Conservation (phyloP, 2,113 vertebrate genomes). For the Orthonyx spaldingii region DNA sequence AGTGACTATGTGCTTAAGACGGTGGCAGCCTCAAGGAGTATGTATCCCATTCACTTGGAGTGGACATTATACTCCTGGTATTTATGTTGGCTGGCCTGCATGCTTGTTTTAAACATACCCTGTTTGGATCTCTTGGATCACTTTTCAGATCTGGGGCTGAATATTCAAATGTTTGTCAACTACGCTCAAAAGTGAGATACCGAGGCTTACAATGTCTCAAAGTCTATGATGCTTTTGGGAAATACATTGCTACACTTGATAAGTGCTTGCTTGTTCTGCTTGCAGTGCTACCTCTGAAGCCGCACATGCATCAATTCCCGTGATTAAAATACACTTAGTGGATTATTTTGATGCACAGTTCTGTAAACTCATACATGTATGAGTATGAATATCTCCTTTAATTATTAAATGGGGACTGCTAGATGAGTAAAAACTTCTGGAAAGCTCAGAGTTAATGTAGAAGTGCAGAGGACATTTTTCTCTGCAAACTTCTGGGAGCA, state of each 20-base stretch:
- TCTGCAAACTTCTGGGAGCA: slow-evolving; percentile 24
- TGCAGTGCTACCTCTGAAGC: background rate
- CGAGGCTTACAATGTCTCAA: rapidly evolving
- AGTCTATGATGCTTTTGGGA: background rate
- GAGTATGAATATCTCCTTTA: background rate
- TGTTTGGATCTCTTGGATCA: background rate
- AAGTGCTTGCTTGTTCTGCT: background rate
- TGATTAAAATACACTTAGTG: background rate
- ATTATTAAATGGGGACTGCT: background rate
- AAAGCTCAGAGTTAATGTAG: background rate
- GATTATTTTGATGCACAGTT: background rate
- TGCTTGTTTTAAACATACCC: background rate
- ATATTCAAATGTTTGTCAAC: background rate
- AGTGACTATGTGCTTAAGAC: background rate
- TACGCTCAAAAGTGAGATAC: background rate
- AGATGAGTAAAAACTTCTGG: background rate
- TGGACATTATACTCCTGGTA: background rate
- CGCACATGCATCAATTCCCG: background rate
- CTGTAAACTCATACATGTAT: background rate
- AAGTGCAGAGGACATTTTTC: slow-evolving; percentile 21
- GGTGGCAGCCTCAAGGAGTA: background rate
- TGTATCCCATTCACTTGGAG: background rate
- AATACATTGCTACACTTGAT: background rate
- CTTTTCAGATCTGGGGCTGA: background rate
- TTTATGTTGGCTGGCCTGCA: background rate